phyloP scores from a whole-genome alignment of 2,888 invertebrate species.

The Rhingia rostrata region DNA sequence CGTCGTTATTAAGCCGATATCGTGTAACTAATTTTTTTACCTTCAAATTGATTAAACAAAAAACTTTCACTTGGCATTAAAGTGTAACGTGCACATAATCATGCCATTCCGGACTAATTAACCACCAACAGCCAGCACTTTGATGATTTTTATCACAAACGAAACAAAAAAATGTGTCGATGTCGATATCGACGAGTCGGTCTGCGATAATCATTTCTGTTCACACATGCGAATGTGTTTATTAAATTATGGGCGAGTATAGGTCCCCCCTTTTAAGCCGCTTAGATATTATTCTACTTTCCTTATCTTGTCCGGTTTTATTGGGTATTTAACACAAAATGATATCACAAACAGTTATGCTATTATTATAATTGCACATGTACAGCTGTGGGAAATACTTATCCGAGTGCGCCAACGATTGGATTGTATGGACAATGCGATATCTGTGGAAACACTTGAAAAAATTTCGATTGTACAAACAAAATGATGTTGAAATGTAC shows the following conservation, averaged over 20 bases:
- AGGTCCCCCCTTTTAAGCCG: neutral
- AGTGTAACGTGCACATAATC: constrained; percentile 39
- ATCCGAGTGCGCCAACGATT: constrained; percentile 15
- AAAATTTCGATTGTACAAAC: too few relatives aligned
- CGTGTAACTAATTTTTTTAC: constrained; percentile 26
- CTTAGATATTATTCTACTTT: constrained; percentile 35
- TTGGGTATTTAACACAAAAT: constrained; percentile 28
- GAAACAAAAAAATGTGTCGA: neutral
- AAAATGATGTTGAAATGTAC: too few relatives aligned
- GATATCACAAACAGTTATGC: constrained; percentile 33
- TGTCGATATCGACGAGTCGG: constrained; percentile 35
- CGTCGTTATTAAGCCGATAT: constrained; percentile 35
- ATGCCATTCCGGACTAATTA: constrained; percentile 60
- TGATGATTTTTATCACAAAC: constrained; percentile 57
- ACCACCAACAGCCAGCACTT: constrained; percentile 29
- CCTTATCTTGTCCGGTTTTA: constrained; percentile 44
- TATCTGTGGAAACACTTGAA: too few relatives aligned
- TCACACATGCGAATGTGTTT: constrained; percentile 7
- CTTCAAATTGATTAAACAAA: constrained; percentile 32
- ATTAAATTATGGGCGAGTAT: neutral
- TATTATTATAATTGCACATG: constrained; percentile 50
- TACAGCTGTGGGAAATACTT: constrained; percentile 25
- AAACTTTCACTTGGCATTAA: constrained; percentile 70
- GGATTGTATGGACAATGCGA: constrained; percentile 5
- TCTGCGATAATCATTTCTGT: constrained; percentile 33